A percentile compares a stretch with the other conserved stretches of the same genome.
Evolutionary conservation across 2,797 vertebrate genomes (phyloP).

Genomic region (Pteronotus mesoamericanus): DNA sequence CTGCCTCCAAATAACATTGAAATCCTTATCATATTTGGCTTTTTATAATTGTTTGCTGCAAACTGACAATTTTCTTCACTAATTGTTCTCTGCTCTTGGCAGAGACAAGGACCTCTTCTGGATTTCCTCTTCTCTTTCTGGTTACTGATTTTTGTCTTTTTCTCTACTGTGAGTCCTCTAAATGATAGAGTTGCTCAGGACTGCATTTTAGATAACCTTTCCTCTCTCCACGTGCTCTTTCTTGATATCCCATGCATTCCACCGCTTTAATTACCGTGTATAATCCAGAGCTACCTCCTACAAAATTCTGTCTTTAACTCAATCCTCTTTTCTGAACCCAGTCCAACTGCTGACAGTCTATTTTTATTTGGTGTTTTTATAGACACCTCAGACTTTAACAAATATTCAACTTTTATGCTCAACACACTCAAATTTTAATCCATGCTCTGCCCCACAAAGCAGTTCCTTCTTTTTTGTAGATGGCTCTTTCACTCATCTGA

Average conservation of each 20-base stretch:
- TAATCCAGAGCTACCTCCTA: not conserved
- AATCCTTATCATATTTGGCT: not conserved
- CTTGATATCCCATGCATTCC: not conserved
- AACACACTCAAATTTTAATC: not conserved
- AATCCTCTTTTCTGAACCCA: not conserved
- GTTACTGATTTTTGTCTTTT: not conserved
- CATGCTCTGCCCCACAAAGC: not conserved
- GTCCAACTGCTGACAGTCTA: not conserved
- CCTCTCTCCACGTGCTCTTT: not conserved
- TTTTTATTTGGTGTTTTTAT: not conserved
- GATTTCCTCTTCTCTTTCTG: not conserved
- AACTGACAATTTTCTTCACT: not conserved
- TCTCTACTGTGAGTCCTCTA: not conserved
- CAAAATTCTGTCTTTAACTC: not conserved
- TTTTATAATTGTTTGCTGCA: not conserved
- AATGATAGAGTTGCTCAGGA: not conserved
- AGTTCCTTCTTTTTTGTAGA: not conserved
- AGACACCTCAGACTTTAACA: not conserved
- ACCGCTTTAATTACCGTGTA: not conserved
- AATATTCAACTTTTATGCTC: not conserved
- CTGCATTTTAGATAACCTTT: not conserved
- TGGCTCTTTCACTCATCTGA: not conserved
- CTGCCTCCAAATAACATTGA: not conserved
- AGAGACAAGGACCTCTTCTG: not conserved
- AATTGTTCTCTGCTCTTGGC: not conserved